Evolutionary conservation across 92 coral and sea anemone genomes (phyloP).

Genomic region (Palythoa heliodiscus): DNA sequence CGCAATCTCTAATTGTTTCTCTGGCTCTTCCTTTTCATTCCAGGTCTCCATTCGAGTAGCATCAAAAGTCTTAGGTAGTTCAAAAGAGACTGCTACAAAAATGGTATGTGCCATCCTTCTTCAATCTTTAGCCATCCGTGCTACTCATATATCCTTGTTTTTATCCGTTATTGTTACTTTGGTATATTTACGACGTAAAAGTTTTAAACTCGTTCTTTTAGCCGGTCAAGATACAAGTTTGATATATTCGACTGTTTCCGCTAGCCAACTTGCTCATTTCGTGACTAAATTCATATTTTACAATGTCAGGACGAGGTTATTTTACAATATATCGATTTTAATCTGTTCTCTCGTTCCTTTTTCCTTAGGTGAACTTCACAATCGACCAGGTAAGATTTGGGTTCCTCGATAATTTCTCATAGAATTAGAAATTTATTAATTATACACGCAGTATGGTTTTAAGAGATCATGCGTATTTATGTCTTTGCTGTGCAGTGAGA

Average conservation of each 20-base stretch:
- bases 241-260: neutral
- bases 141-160: neutral
- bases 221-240: neutral
- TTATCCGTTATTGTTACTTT: neutral
- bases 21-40: slow-evolving; percentile 73
- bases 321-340: neutral
- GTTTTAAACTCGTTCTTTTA: neutral
- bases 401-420: neutral
- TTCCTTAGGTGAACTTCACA: slow-evolving; percentile 90
- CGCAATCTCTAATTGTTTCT: slow-evolving; percentile 58
- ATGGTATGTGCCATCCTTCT: slow-evolving; percentile 96
- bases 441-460: neutral
- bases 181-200: neutral
- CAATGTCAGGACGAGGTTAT: neutral
- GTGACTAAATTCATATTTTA: neutral
- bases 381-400: slow-evolving; percentile 88
- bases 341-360: slow-evolving; percentile 10
- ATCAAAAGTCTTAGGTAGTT: slow-evolving; percentile 47
- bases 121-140: slow-evolving; percentile 77
- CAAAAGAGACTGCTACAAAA: slow-evolving; percentile 65
- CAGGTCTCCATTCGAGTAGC: slow-evolving; percentile 69
- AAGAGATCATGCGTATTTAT: neutral
- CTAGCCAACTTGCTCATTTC: neutral
- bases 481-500: neutral
- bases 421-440: neutral